These are phyloP conservation scores for Trachops cirrhosus DNA, from an alignment of 2,797 vertebrate genomes.

Conservation along the genomic window DNA sequence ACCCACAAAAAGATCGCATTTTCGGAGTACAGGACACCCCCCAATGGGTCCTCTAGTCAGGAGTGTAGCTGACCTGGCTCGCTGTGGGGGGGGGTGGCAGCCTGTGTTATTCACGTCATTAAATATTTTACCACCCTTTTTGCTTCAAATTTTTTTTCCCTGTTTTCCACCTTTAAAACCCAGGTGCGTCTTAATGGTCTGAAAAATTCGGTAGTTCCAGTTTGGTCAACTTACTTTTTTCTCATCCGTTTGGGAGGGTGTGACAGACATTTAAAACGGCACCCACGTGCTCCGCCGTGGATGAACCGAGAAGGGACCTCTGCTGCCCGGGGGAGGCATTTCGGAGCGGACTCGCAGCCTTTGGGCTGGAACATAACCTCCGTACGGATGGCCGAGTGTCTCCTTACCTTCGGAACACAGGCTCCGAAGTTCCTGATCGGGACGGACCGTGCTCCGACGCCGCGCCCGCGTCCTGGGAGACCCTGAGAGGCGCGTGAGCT, in stretches of 20 bases:
- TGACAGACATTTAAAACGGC: neutral
- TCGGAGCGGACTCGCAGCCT: neutral
- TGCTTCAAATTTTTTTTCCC: too few species aligned
- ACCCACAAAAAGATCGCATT: too few species aligned
- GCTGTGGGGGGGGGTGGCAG: too few species aligned
- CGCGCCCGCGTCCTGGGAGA: too few species aligned
- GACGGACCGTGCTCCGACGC: neutral
- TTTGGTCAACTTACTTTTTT: neutral
- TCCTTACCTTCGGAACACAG: neutral
- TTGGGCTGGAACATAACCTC: neutral
- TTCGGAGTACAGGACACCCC: too few species aligned
- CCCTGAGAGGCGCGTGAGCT: neutral
- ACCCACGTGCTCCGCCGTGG: neutral
- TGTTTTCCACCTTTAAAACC: too few species aligned
- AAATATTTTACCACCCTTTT: too few species aligned
- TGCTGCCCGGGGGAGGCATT: neutral
- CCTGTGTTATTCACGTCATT: too few species aligned
- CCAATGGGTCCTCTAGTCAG: too few species aligned
- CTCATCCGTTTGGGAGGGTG: neutral
- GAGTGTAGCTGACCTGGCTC: too few species aligned
- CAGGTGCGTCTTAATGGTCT: too few species aligned
- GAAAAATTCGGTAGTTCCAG: neutral
- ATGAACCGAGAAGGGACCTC: neutral
- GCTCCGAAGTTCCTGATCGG: neutral
- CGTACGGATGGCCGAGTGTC: neutral